Evolutionary conservation across 1,140 invertebrate genomes (phyloP).

Genomic region (Harlomillsia oculata): DNA sequence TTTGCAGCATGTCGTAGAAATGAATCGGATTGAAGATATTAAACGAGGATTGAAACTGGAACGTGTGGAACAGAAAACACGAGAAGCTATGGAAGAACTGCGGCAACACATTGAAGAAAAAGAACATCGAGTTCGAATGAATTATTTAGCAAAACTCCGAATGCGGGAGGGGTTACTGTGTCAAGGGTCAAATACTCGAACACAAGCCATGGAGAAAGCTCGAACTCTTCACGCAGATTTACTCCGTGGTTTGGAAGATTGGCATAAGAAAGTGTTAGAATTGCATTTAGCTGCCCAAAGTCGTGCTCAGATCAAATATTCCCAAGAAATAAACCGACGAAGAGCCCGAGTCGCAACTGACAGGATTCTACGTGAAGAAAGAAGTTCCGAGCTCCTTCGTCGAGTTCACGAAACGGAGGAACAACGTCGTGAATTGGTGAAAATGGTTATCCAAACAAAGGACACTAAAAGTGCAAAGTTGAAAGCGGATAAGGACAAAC

Average conservation of each 20-base stretch:
- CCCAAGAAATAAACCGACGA: slow-evolving; percentile 25
- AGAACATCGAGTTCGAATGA: slow-evolving; percentile 27
- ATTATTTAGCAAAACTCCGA: slow-evolving; percentile 11
- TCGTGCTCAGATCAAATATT: slow-evolving; percentile 24
- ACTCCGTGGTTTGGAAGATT: slow-evolving; percentile 29
- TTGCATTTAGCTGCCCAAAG: slow-evolving; percentile 29
- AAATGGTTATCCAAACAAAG: slow-evolving; percentile 29
- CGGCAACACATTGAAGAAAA: slow-evolving; percentile 34
- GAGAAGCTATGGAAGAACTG: slow-evolving; percentile 23
- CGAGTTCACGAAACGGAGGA: slow-evolving; percentile 28
- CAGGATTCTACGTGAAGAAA: slow-evolving; percentile 29
- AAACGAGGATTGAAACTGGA: slow-evolving; percentile 30
- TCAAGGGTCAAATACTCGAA: slow-evolving; percentile 15
- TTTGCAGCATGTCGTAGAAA: slow-evolving; percentile 31
- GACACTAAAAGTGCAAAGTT: slow-evolving; percentile 21
- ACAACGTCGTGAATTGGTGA: slow-evolving; percentile 18
- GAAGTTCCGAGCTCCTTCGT: slow-evolving; percentile 21
- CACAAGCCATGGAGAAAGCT: slow-evolving; percentile 27
- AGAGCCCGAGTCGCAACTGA: slow-evolving; percentile 28
- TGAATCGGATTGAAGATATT: slow-evolving; percentile 32
- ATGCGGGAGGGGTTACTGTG: neutral
- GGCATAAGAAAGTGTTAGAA: slow-evolving; percentile 33
- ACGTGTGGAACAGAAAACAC: slow-evolving; percentile 24
- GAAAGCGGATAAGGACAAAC: slow-evolving; percentile 27
- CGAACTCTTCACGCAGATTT: slow-evolving; percentile 21